A percentile compares a stretch with the other conserved stretches of the same genome.
phyloP scores from a whole-genome alignment of 1,140 invertebrate species.

The Proctacanthus coquilletti region DNA sequence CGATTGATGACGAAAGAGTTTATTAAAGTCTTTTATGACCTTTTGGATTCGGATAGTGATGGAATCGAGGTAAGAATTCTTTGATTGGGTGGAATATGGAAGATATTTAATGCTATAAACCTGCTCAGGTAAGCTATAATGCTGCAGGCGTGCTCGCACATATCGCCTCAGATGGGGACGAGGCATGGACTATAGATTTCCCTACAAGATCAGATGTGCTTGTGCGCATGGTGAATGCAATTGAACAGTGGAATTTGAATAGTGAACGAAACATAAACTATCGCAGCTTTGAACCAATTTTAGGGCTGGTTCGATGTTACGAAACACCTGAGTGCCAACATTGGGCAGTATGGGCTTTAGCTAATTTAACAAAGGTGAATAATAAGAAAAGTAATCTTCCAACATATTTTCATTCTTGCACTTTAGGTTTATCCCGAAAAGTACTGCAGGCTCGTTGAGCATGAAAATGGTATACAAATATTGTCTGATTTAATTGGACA shows the following conservation, averaged over 20 bases:
- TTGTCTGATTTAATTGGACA: constrained; percentile 50
- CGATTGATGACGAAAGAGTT: constrained; percentile 74
- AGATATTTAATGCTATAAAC: no score
- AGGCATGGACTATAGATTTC: constrained; percentile 59
- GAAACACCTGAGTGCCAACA: constrained; percentile 83
- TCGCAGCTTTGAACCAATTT: constrained; percentile 82
- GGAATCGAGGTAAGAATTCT: constrained; percentile 69
- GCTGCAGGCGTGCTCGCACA: constrained; percentile 91
- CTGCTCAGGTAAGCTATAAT: constrained; percentile 80
- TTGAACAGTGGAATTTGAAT: constrained; percentile 73
- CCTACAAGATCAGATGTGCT: constrained; percentile 62
- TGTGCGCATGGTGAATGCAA: constrained; percentile 58
- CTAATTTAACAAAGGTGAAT: constrained; percentile 71
- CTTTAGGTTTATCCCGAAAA: constrained; percentile 46
- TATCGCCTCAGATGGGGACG: constrained; percentile 80
- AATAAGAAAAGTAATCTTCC: background rate
- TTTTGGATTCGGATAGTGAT: constrained; percentile 73
- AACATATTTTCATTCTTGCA: background rate
- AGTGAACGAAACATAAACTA: constrained; percentile 93
- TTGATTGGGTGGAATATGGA: background rate
- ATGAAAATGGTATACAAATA: constrained; percentile 67
- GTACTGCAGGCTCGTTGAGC: constrained; percentile 73
- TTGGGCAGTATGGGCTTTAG: constrained; percentile 96
- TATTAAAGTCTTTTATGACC: constrained; percentile 68
- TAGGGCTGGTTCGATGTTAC: constrained; percentile 60